Evolutionary conservation across 2,888 invertebrate species (phyloP).

Genomic region (Spatulosminthurus flaviceps): DNA sequence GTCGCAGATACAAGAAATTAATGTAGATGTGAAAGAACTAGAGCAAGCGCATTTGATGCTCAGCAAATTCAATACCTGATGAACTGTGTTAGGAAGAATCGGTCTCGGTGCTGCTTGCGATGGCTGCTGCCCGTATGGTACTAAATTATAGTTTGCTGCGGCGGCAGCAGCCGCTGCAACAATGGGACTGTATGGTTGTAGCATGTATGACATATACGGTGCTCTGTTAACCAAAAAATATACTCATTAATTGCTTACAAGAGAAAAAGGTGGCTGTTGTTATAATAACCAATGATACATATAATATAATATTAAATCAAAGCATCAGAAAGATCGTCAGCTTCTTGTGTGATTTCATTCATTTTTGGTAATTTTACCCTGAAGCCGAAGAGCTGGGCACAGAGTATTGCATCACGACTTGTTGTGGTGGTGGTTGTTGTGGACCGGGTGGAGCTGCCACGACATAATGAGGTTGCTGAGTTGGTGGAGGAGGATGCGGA

Average conservation of each 20-base stretch:
- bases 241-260: not conserved
- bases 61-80: slow-evolving; percentile 42
- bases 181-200: slow-evolving; percentile 37
- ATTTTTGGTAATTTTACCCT: slow-evolving; percentile 15
- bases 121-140: slow-evolving; percentile 46
- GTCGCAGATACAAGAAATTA: not conserved
- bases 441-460: slow-evolving; percentile 38
- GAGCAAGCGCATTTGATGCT: not conserved
- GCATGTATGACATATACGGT: slow-evolving; percentile 48
- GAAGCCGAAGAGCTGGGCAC: slow-evolving; percentile 45
- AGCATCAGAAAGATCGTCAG: too few species aligned
- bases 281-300: too few species aligned
- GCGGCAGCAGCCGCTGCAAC: slow-evolving; percentile 31
- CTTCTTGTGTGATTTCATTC: too few species aligned
- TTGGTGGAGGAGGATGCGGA: slow-evolving; percentile 21
- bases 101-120: slow-evolving; percentile 38
- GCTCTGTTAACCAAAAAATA: slow-evolving; percentile 28
- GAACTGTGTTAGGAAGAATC: slow-evolving; percentile 41
- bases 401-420: slow-evolving; percentile 49
- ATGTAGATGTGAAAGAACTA: not conserved
- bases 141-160: slow-evolving; percentile 44
- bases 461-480: slow-evolving; percentile 44
- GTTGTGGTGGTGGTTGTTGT: slow-evolving; percentile 33
- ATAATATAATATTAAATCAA: too few species aligned
- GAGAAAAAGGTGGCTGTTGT: not conserved